Conservation (phyloP, 1,140 invertebrate species). For the Oreohelix idahoensis region DNA sequence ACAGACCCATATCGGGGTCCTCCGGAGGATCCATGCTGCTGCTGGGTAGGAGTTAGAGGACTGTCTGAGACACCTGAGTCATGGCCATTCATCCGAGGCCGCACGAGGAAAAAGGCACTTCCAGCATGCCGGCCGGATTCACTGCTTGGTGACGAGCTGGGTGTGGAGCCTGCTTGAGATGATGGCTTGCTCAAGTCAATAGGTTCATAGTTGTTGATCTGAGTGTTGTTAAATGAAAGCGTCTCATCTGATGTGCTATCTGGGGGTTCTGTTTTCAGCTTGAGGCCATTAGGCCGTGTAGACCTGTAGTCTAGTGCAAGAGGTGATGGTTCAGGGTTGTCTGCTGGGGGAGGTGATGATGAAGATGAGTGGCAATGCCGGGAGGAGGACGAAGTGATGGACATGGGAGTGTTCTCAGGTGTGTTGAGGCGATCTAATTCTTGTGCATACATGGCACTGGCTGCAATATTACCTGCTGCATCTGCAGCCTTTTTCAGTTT, state of each 20-base stretch:
- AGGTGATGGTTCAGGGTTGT: slow-evolving; percentile 6
- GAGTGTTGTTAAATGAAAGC: too few species aligned
- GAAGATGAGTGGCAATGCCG: background rate
- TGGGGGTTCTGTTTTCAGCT: slow-evolving; percentile 61
- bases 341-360: slow-evolving; percentile 14
- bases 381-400: slow-evolving; percentile 12
- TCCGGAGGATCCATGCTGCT: slow-evolving; percentile 80
- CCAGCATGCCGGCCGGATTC: slow-evolving; percentile 78
- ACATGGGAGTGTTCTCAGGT: background rate
- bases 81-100: slow-evolving; percentile 76
- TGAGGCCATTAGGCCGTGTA: slow-evolving; percentile 37
- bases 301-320: slow-evolving; percentile 33
- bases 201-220: slow-evolving; percentile 57
- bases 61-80: slow-evolving; percentile 61
- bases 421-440: slow-evolving; percentile 64
- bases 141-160: slow-evolving; percentile 53
- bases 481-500: slow-evolving; percentile 83
- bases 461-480: slow-evolving; percentile 78
- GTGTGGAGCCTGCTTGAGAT: slow-evolving; percentile 58
- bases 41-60: slow-evolving; percentile 47
- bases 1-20: slow-evolving; percentile 34
- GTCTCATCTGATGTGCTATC: slow-evolving; percentile 60
- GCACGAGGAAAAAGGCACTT: slow-evolving; percentile 87
- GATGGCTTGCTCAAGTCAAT: slow-evolving; percentile 65
- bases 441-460: slow-evolving; percentile 81